Evolutionary conservation across 2,888 invertebrate species (phyloP), one percentile per base, ranked within the genome.

Genomic region (Automeris io): DNA sequence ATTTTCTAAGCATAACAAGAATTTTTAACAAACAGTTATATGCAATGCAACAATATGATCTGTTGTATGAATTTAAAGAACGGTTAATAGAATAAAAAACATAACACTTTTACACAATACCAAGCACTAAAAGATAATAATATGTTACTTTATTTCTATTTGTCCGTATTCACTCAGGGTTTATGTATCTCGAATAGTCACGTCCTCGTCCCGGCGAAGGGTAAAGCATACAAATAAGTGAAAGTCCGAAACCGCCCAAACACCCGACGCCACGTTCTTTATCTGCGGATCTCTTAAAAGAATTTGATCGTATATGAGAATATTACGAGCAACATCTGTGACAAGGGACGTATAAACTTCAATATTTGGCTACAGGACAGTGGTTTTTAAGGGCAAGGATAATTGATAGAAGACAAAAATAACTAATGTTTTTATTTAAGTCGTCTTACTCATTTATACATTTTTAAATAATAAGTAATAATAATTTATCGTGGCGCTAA

Each of bases 131-230:
- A 81, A 72, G 79, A 83, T 79, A 83, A 82, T 81, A 83, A 75
- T 78, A 83, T 82, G 85, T 82, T 78, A 81, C 79, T 86, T 80
- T 86, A 83, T 86, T 81, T 86, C 83, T 85, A 82, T 85, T 86
- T 85, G n/a, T 85, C 83, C 77, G 82, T 80, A 86, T 86, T 86
- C 85, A 82, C 83, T 83, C 80, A 78, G 71, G 74, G 85, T 85
- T 83, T 86, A 86, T 85, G 82, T 86, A 82, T 85, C 83, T 83
- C 83, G 83, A 85, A 86, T 86, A 83, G 86, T 83, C 86, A 85
- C 86, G 85, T 85, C 68, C 62, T 68, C 68, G 80, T 70, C 71
- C 76, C 72, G 62, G 71, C 76, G 79, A 69, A 76, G 81, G 85
- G 82, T 77, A 67, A 72, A 69, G 86, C 83, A 86, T 86, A 86